Percentiles rank a stretch among this genome's conserved stretches.
Conservation (phyloP, 1,140 invertebrate genomes). For the Calosoma granatense region DNA sequence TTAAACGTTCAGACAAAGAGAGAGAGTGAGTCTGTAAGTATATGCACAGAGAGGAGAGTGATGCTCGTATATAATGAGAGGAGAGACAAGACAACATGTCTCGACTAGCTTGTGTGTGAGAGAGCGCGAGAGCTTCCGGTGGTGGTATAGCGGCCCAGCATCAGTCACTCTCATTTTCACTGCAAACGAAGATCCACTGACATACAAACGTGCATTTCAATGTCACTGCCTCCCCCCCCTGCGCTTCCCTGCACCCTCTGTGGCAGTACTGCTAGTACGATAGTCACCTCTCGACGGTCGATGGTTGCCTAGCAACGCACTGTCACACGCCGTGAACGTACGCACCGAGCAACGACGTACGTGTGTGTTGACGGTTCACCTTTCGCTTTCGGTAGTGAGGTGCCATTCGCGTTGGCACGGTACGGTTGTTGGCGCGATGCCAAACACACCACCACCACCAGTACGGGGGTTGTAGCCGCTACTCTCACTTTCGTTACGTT, state of each 20-base stretch:
- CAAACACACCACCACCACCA: background rate
- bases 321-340: background rate
- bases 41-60: no score
- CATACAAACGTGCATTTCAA: slow-evolving; percentile 8
- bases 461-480: no score
- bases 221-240: background rate
- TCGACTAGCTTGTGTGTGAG: no score
- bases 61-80: no score
- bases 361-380: background rate
- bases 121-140: no score
- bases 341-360: background rate
- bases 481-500: background rate
- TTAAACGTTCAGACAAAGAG: no score
- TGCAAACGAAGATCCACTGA: slow-evolving; percentile 1
- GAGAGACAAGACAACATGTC: no score
- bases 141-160: background rate
- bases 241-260: background rate
- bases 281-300: background rate
- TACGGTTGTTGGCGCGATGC: background rate
- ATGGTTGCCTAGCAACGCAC: background rate
- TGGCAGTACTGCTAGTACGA: background rate
- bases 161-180: background rate
- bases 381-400: slow-evolving; percentile 8
- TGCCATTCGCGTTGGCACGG: background rate
- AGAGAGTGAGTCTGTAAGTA: no score